phyloP scores from a whole-genome alignment of 2,888 invertebrate genomes.

The Hemithea aestivaria region DNA sequence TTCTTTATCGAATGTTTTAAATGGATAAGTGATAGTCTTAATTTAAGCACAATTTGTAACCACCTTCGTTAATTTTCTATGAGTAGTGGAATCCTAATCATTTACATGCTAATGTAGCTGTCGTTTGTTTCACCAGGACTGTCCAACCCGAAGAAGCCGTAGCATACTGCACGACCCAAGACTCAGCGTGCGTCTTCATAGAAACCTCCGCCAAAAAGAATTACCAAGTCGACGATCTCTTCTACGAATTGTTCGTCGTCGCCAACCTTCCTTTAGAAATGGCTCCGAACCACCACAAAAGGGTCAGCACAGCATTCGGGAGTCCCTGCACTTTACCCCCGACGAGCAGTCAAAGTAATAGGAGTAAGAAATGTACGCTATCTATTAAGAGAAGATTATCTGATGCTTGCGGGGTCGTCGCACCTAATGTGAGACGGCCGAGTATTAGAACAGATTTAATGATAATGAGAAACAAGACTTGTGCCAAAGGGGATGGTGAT shows the following conservation, averaged over 20 bases:
- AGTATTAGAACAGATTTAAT: conserved; percentile 93
- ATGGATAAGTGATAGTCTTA: too few species aligned
- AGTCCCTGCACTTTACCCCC: conserved; percentile 87
- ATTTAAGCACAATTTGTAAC: too few species aligned
- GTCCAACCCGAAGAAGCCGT: conserved; percentile 88
- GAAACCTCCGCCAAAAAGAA: conserved; percentile 92
- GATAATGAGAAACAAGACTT: conserved; percentile 91
- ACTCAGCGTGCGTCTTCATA: conserved; percentile 87
- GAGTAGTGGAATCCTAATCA: too few species aligned
- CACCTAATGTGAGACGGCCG: conserved; percentile 92
- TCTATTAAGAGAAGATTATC: conserved; percentile 90
- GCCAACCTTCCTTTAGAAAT: conserved; percentile 92
- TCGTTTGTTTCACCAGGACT: conserved; percentile 74
- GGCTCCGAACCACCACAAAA: conserved; percentile 92
- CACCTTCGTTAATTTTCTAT: too few species aligned
- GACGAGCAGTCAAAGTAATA: conserved; percentile 81
- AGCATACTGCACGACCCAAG: conserved; percentile 87
- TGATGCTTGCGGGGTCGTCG: conserved; percentile 93
- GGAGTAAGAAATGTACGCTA: conserved; percentile 86
- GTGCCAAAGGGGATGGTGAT: conserved; percentile 84
- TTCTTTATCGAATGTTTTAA: too few species aligned
- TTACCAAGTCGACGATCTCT: conserved; percentile 89
- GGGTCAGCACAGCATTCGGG: conserved; percentile 86
- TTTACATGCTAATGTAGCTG: too few species aligned
- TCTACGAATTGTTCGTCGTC: conserved; percentile 89